Base-by-base conservation (phyloP, 1,140 invertebrate genomes). In the Eriocheir sinensis region DNA sequence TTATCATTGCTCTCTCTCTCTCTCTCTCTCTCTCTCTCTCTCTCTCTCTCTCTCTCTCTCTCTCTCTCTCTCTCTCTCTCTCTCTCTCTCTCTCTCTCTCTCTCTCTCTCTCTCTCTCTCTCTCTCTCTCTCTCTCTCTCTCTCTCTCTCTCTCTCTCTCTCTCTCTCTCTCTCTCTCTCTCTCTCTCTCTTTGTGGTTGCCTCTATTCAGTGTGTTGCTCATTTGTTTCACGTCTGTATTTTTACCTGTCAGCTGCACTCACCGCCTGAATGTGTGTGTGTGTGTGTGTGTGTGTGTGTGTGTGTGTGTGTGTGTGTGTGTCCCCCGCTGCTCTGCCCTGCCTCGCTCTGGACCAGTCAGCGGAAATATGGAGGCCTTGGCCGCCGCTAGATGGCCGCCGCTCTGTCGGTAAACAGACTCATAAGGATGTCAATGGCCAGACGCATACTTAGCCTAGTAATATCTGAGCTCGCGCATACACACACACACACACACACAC, bases 301-400 rank as follows among this genome's bases (percentile, higher is more conserved):
- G 34, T 86, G 85, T 86, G 34, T 86, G 85, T 86, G 41, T 86
- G 30, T 88, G 85, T 88, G n/a, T 88, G 85, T 36, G 32, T 88
- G 85, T 88, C n/a, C n/a, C n/a, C n/a, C n/a, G n/a, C n/a, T n/a
- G n/a, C n/a, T n/a, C n/a, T n/a, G n/a, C n/a, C n/a, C n/a, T n/a
- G n/a, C n/a, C n/a, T n/a, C n/a, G n/a, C n/a, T n/a, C n/a, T n/a
- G n/a, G n/a, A n/a, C n/a, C n/a, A n/a, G n/a, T n/a, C n/a, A n/a
- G n/a, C n/a, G n/a, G n/a, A n/a, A n/a, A n/a, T n/a, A n/a, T n/a
- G n/a, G n/a, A n/a, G n/a, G n/a, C n/a, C n/a, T n/a, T n/a, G n/a
- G n/a, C n/a, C n/a, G n/a, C n/a, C n/a, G n/a, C n/a, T n/a, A n/a
- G n/a, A n/a, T n/a, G n/a, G n/a, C n/a, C n/a, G n/a, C n/a, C n/a